Base-by-base conservation (phyloP, 2,113 vertebrate species). In the Urocynchramus pylzowi region DNA sequence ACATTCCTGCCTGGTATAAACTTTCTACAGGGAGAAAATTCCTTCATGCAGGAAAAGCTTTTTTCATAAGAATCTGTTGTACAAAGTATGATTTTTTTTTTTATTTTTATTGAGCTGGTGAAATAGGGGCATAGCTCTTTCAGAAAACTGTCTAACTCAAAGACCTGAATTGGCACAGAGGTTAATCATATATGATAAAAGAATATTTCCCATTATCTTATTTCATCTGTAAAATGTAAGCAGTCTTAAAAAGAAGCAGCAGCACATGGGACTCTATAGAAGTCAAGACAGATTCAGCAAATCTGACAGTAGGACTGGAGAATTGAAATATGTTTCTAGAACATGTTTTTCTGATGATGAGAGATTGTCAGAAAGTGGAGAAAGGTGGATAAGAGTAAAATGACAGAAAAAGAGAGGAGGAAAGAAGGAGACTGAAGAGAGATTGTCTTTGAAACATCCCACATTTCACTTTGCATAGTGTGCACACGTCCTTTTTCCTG, bases 81-180 rank as follows among this genome's bases (percentile, higher is more conserved):
- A 22, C 9, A 60, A 71, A 41, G 5, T 71, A 10, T 35, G 3
- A 7, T 42, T 75, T n/a, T 56, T 73, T 30, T 39, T 39, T n/a
- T n/a, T n/a, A n/a, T n/a, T n/a, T n/a, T 70, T 3, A 14, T 39
- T 53, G 17, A 87, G 16, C 0, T 0, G 5, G 5, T 87, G 23
- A 75, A 84, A 47, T 27, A 47, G 14, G 7, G 50, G 26, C 10
- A 20, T 20, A 31, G 6, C 44, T 92, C 33, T 82, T 92, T 56
- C 52, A 64, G 35, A 20, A 81, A 91, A 39, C 37, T 56, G 89
- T n/a, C 45, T 73, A 65, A 57, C 75, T 65, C 28, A 82, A 68
- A 44, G 20, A 80, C 30, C 23, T 74, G 52, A 67, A 31, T 84
- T 91, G 44, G 44, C 52, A 84, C 19, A 16, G 64, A 16, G 64